These are phyloP conservation scores for Sebastes dallii DNA, from an alignment of 2,797 vertebrate species.

Conservation along the genomic window DNA sequence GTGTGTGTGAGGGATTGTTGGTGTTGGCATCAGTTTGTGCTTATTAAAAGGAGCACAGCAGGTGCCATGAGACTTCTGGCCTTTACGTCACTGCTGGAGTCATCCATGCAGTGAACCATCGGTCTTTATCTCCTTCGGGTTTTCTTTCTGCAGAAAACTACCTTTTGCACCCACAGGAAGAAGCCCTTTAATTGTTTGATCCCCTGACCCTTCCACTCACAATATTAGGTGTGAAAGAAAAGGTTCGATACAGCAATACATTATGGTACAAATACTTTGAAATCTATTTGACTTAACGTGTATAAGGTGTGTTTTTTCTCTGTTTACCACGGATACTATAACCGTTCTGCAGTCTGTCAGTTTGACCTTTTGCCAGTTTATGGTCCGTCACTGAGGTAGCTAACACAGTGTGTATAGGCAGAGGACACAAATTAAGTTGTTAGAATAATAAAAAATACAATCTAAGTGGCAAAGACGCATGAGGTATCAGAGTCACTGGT, in stretches of 20 bases:
- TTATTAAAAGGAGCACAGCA: slow-evolving; percentile 64
- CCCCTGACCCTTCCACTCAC: not conserved
- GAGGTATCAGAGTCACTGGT: not conserved
- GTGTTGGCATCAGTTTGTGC: slow-evolving; percentile 44
- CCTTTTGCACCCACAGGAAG: fast-evolving
- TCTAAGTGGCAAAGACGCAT: not conserved
- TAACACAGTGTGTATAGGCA: not conserved
- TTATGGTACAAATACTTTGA: not conserved
- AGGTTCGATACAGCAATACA: not conserved
- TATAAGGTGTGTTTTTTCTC: not conserved
- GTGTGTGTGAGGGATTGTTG: slow-evolving; percentile 27
- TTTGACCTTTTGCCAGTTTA: not conserved
- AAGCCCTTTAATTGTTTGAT: fast-evolving
- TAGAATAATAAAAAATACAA: not conserved
- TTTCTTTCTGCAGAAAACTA: not conserved
- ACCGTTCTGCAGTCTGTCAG: not conserved
- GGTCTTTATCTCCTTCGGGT: not conserved
- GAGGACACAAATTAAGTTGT: not conserved
- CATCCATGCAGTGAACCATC: slow-evolving; percentile 1
- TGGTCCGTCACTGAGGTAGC: not conserved
- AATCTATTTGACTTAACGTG: not conserved
- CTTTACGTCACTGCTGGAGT: slow-evolving; percentile 38
- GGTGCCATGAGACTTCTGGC: slow-evolving; percentile 45
- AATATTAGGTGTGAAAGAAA: not conserved
- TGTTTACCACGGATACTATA: not conserved